Evolutionary conservation across 2,797 vertebrate genomes (phyloP).

Genomic region (Sebastes matsubarae): DNA sequence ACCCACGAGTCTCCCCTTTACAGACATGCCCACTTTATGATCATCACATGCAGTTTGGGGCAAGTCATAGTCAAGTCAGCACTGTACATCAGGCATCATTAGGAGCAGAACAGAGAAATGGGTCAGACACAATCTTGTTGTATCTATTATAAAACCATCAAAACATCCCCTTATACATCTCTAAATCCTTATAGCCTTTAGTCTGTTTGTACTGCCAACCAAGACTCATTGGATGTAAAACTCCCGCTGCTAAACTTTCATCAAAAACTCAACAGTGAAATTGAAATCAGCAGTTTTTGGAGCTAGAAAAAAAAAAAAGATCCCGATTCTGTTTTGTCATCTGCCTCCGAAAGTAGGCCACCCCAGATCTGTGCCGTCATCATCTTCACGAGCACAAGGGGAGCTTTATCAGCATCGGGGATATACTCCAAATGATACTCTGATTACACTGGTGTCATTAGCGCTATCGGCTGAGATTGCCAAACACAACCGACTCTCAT

Average conservation of each 20-base stretch:
- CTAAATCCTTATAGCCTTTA: not conserved
- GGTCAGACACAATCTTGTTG: not conserved
- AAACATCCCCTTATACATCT: not conserved
- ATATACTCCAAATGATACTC: not conserved
- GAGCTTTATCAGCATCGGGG: slow-evolving; percentile 6
- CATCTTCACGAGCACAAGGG: slow-evolving; percentile 1
- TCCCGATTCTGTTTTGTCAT: slow-evolving; percentile 17
- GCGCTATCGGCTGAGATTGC: not conserved
- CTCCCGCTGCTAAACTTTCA: not conserved
- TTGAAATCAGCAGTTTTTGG: not conserved
- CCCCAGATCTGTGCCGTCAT: slow-evolving; percentile 16
- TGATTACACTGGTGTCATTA: slow-evolving; percentile 5
- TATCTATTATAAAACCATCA: not conserved
- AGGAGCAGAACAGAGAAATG: not conserved
- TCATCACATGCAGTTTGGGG: too few species aligned
- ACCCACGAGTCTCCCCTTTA: too few species aligned
- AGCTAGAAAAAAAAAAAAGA: slow-evolving; percentile 7
- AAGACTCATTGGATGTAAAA: not conserved
- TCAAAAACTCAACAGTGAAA: not conserved
- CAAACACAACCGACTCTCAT: not conserved
- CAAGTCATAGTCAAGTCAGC: too few species aligned
- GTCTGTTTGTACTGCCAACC: not conserved
- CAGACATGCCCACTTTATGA: too few species aligned
- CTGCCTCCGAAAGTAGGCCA: slow-evolving; percentile 50
- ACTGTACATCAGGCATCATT: not conserved